phyloP scores from a whole-genome alignment of 2,888 invertebrate genomes.

The Cantharis flavilabris region DNA sequence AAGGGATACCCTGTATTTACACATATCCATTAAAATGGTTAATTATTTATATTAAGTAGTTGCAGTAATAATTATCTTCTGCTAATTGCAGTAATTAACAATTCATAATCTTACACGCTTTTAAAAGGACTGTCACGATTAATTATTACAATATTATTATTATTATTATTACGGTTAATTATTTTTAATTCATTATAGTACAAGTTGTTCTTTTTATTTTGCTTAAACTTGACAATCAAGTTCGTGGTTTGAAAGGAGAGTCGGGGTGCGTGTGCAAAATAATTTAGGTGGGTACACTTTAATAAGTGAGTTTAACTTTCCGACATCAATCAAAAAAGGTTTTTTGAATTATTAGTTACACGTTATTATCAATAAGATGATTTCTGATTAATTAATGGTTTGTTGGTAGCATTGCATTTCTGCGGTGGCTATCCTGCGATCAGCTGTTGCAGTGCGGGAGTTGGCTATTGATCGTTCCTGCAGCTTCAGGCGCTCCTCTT shows the following conservation, averaged over 20 bases:
- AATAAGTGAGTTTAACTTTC: background rate
- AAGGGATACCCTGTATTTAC: too few species aligned
- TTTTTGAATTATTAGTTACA: background rate
- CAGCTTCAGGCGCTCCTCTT: conserved; percentile 42
- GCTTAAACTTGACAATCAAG: background rate
- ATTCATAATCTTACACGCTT: background rate
- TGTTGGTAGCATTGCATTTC: conserved; percentile 20
- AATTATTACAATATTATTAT: background rate
- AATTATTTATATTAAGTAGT: background rate
- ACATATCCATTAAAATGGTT: too few species aligned
- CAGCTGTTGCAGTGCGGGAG: conserved; percentile 55
- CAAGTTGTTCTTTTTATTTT: background rate
- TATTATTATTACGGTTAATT: background rate
- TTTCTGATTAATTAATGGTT: background rate
- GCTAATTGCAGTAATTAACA: background rate
- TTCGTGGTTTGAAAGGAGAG: background rate
- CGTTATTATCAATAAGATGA: background rate
- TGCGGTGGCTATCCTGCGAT: conserved; percentile 42
- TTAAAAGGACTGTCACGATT: background rate
- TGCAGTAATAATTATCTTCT: background rate
- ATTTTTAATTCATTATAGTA: too few species aligned
- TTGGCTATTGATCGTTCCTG: conserved; percentile 50
- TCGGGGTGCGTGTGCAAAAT: background rate
- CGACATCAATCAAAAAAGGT: background rate
- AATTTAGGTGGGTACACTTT: background rate